These are phyloP conservation scores for Metellina segmentata DNA, from an alignment of 2,888 invertebrate genomes.

Conservation along the genomic window DNA sequence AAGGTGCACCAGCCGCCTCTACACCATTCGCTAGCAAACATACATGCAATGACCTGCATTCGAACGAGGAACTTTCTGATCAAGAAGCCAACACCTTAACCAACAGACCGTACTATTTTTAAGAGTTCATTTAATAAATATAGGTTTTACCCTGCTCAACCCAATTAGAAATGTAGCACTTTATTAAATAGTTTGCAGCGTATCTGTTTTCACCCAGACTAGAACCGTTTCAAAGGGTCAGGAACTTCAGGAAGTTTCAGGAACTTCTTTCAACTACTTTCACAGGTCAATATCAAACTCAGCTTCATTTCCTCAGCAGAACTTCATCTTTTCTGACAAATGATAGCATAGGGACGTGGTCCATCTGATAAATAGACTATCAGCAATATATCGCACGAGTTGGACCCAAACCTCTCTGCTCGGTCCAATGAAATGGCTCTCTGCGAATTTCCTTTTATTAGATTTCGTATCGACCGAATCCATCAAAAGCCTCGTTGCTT, in stretches of 20 bases:
- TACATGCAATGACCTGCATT: too few relatives aligned
- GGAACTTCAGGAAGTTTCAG: background rate
- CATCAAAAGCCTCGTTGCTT: background rate
- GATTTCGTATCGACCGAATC: background rate
- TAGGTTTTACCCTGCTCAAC: background rate
- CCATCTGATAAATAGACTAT: background rate
- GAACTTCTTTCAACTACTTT: background rate
- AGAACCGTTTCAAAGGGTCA: background rate
- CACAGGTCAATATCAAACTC: background rate
- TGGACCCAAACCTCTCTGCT: background rate
- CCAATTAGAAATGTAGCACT: background rate
- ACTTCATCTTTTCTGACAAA: background rate
- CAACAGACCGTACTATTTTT: background rate
- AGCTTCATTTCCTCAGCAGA: background rate
- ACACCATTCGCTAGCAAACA: too few relatives aligned
- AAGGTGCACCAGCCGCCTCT: too few relatives aligned
- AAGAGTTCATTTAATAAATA: background rate
- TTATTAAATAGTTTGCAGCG: background rate
- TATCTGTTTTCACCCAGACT: background rate
- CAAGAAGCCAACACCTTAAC: too few relatives aligned
- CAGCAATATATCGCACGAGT: background rate
- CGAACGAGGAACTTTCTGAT: too few relatives aligned
- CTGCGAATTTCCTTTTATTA: background rate
- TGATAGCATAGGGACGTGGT: background rate
- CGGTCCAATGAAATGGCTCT: background rate